These are phyloP conservation scores for Acanthoscelides obtectus DNA, from an alignment of 2,888 invertebrate species.

Conservation along the genomic window DNA sequence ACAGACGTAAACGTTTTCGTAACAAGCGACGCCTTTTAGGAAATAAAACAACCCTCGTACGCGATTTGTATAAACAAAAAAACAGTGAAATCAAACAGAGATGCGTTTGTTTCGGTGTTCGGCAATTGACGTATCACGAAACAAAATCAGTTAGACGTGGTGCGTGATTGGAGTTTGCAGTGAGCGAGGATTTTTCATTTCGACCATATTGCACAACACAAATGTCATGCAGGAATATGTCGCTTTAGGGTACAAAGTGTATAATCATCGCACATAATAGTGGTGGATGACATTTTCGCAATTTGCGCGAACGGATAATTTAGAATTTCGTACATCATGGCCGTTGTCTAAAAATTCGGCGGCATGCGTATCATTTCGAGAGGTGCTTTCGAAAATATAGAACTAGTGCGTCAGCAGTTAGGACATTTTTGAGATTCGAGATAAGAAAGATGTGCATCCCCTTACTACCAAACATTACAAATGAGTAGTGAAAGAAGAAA, in stretches of 20 bases:
- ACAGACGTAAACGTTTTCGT: too few species aligned
- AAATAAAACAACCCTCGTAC: not conserved
- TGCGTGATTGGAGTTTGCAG: not conserved
- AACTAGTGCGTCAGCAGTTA: too few species aligned
- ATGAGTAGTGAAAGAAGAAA: too few species aligned
- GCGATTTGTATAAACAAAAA: not conserved
- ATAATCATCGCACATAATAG: not conserved
- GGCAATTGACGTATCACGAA: not conserved
- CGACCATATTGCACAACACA: not conserved
- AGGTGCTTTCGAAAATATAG: too few species aligned
- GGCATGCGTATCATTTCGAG: too few species aligned
- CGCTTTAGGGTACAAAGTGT: not conserved
- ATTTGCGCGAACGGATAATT: not conserved
- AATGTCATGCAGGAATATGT: not conserved
- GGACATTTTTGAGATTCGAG: too few species aligned
- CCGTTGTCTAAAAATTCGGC: too few species aligned
- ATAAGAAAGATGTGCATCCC: too few species aligned
- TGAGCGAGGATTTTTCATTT: not conserved
- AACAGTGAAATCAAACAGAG: not conserved
- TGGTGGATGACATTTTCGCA: not conserved
- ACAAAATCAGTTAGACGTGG: not conserved
- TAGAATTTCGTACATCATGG: too few species aligned
- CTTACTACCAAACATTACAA: too few species aligned
- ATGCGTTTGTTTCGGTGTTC: not conserved
- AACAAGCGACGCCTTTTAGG: too few species aligned